Evolutionary conservation across 30 jellyfish, hydroid and myxozoan species (phyloP).

Genomic region (Mastigias papua): DNA sequence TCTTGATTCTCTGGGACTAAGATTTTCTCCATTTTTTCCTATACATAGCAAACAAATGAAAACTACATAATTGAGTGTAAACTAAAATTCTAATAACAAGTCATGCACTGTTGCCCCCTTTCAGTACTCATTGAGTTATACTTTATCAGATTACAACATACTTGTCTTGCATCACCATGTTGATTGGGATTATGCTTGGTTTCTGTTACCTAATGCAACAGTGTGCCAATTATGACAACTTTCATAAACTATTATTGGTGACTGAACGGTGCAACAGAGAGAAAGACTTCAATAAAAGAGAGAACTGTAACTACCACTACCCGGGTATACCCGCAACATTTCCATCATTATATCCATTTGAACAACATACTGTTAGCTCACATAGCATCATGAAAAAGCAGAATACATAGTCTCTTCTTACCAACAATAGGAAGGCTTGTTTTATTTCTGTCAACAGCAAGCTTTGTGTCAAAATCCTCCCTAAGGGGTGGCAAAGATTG

Average conservation of each 20-base stretch:
- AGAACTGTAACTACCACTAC: too few species aligned
- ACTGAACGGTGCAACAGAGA: too few species aligned
- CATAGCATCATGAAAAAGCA: not conserved
- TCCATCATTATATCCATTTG: not conserved
- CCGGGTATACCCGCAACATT: too few species aligned
- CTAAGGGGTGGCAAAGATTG: conserved; percentile 52
- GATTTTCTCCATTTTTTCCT: conserved; percentile 51
- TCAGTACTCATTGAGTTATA: too few species aligned
- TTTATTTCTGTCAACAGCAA: conserved; percentile 59
- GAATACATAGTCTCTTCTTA: not conserved
- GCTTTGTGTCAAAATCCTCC: conserved; percentile 25
- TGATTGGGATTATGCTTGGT: too few species aligned
- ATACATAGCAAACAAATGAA: not conserved
- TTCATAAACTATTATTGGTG: too few species aligned
- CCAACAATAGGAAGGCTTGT: not conserved
- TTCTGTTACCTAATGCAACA: too few species aligned
- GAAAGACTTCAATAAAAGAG: too few species aligned
- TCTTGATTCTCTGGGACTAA: conserved; percentile 48
- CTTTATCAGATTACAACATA: too few species aligned
- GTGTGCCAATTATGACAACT: too few species aligned
- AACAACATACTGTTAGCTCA: not conserved
- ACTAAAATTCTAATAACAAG: not conserved
- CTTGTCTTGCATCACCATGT: too few species aligned
- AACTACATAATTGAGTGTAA: not conserved
- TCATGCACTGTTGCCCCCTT: too few species aligned